Evolutionary conservation across 2,113 vertebrate species (phyloP), one percentile per base, ranked within the genome.

Genomic region (Channa argus): DNA sequence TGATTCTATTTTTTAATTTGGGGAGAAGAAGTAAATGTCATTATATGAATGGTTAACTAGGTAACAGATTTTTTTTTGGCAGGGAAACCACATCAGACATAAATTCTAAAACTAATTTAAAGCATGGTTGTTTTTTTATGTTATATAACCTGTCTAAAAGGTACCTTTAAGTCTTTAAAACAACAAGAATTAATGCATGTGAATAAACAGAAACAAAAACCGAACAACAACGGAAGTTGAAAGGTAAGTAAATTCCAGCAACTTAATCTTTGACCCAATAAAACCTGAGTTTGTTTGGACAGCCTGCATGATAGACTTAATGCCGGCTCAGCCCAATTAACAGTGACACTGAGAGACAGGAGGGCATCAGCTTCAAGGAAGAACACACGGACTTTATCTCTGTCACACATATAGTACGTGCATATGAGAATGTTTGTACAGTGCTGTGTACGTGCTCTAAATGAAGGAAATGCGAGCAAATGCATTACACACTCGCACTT

Each of bases 281-380:
- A 84, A 71, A 79, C 80, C 85, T 53, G 58, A 86, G 85, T 89
- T 90, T 91, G 87, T 79, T 84, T 77, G 63, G 63, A 69, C 45
- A 59, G 46, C 47, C 62, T 3, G 11, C 47, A 47, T 76, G 65
- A 77, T 53, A 64, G 84, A 86, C 80, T 70, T 83, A 86, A 84
- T 41, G 5, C 75, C 5, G 3, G 59, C 77, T 90, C 82, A 89
- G 75, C 72, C 83, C 83, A 92, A 88, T 92, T 85, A 89, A 75
- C 44, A 50, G 46, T 78, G 84, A 91, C 86, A 82, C 62, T 15
- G 76, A 83, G 56, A 71, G 37, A 45, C 34, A 72, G 52, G 46
- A 60, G 10, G n/a, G 8, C 13, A 6, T 66, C 49, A 52, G 47
- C 67, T 71, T 51, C 15, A 4, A 12, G 52, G 8, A 2, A 36